Evolutionary conservation across 1,140 invertebrate species (phyloP), one percentile per base, ranked within the genome.

Genomic region (Liolophura sinensis): DNA sequence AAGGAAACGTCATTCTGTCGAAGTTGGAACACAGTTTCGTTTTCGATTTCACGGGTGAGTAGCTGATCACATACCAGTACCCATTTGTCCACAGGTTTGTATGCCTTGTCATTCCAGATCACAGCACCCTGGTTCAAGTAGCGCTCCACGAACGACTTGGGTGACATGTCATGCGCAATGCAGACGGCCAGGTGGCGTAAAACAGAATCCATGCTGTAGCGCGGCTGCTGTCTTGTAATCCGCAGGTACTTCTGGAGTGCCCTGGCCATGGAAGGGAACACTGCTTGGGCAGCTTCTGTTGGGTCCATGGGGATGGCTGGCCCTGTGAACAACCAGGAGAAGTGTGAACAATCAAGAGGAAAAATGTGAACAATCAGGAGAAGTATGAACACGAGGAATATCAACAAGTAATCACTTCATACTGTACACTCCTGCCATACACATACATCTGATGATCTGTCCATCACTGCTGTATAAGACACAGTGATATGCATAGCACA

Each of bases 181-280:
- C 96, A 99, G 64, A 90, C 88, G 0, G 95, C 92, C 63, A 99
- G 86, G 80, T 99, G 95, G 62, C 87, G 83, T 46, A 93, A 82
- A 69, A 99, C 96, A 15, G 92, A 91, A 77, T 98, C 96, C 67
- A 96, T 94, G 0, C 94, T 93, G 82, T 98, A 96, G 60, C 94
- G 87, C 0, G 96, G 95, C 79, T 98, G 96, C 79, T 98, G 96
- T 1, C 96, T 84, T 0, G 96, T 98, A 1, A 98, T 92, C 25
- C 96, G 88, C 52, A 99, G 86, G 84, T 96, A 99, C 84, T 99
- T 99, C 85, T 98, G 96, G 60, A 99, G 86, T 1, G 96, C 92
- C 60, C 95, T 88, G 0, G 96, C 94, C 87, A 99, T 91, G 0
- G 95, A 96, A 7, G 96, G 96, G 81, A 99, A 99, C 22, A 99